Evolutionary conservation across 2,888 invertebrate genomes (phyloP).

Genomic region (Glaucopsyche alexis): DNA sequence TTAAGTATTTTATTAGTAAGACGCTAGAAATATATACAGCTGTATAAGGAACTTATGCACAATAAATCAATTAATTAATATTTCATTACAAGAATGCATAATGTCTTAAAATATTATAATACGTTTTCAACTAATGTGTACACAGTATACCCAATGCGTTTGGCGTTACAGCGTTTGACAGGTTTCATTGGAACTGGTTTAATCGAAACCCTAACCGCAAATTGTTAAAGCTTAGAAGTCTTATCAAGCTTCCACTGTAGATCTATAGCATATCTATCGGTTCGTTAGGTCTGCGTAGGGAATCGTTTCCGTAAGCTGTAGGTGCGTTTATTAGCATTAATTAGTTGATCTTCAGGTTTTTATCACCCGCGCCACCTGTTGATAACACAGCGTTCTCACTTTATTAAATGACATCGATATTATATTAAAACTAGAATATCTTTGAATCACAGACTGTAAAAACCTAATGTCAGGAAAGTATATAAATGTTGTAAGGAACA

Average conservation of each 20-base stretch:
- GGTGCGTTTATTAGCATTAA: slow-evolving; percentile 38
- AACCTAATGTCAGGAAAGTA: too few species aligned
- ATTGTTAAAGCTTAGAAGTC: background rate
- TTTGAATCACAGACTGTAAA: too few species aligned
- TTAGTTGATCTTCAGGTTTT: slow-evolving; percentile 37
- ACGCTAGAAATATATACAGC: too few species aligned
- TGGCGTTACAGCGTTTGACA: background rate
- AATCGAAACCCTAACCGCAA: background rate
- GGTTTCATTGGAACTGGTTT: background rate
- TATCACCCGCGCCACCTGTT: slow-evolving; percentile 38
- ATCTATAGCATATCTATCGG: background rate
- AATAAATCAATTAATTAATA: too few species aligned
- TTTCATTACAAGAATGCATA: too few species aligned
- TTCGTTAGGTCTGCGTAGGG: background rate
- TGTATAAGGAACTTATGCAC: too few species aligned
- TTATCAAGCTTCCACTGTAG: background rate
- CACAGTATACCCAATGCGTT: background rate
- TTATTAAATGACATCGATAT: slow-evolving; percentile 30
- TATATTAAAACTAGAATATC: background rate
- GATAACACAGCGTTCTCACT: slow-evolving; percentile 32
- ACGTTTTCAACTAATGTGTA: too few species aligned
- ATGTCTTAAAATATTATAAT: too few species aligned
- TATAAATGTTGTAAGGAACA: too few species aligned
- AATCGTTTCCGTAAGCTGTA: background rate
- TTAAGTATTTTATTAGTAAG: too few species aligned